Evolutionary conservation across 2,888 invertebrate genomes (phyloP), one percentile per base, ranked within the genome.

Genomic region (Stenoptilia bipunctidactyla): DNA sequence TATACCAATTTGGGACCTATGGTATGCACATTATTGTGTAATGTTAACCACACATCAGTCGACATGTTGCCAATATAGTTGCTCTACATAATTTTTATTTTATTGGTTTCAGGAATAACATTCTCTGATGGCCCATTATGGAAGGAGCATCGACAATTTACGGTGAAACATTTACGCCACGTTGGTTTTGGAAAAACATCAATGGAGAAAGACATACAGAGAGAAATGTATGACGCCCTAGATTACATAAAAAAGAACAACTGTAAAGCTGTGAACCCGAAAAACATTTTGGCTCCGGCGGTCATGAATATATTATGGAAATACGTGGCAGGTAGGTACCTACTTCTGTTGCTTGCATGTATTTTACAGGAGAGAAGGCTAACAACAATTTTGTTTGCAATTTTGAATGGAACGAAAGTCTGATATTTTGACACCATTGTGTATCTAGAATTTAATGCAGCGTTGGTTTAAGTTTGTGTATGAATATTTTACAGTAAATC

Each of bases 231-330:
- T 2, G 71, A 72, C 36, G 69, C 91, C 20, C 59, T 90, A 1
- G 59, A 74, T 8, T 63, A 63, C 50, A 82, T 84, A 25, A 63
- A 58, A 27, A 59, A 49, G 12, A 68, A 61, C 42, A 56, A 47
- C 13, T 44, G 51, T 14, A 58, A 47, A 47, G 66, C 86, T 0
- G 70, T 90, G 1, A 65, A 66, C 34, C 80, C 89, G 47, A 82
- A 85, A 44, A 66, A 64, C 8, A 65, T 82, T 1, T 85, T 91
- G 34, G 88, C 89, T 41, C 69, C 88, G 30, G 85, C 88, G 0
- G 87, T 90, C 1, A 66, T 91, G 45, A 92, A 92, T 60, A 85
- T 88, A 0, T 58, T 91, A 13, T 92, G 92, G 92, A 85, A 85
- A 14, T 87, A 89, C 71, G 82, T 90, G 38, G 90, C 91, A 37